A percentile compares a stretch with the other conserved stretches of the same genome.
These are phyloP conservation scores for Dryadula phaetusa DNA, from an alignment of 2,888 invertebrate genomes.

Conservation along the genomic window DNA sequence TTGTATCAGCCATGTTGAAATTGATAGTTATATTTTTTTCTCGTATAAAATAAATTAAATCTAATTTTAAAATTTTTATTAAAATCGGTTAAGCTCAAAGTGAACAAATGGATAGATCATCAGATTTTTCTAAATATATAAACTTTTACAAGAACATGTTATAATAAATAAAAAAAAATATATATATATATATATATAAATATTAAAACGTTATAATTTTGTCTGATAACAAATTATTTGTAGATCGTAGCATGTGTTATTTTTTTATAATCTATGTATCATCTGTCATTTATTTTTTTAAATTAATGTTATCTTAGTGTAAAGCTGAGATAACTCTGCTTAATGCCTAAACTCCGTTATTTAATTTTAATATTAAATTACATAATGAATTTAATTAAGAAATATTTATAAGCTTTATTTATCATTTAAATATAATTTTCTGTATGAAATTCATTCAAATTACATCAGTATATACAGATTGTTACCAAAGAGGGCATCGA, in stretches of 20 bases:
- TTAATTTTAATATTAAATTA: slow-evolving; percentile 19
- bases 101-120: too few species aligned
- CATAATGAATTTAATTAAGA: slow-evolving; percentile 16
- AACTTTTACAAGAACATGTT: too few species aligned
- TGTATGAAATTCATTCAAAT: slow-evolving; percentile 20
- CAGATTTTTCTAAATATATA: too few species aligned
- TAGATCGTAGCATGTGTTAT: background rate
- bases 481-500: slow-evolving; percentile 27
- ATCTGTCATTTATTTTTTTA: background rate
- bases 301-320: slow-evolving; percentile 7
- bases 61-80: background rate
- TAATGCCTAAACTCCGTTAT: slow-evolving; percentile 9
- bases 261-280: slow-evolving; percentile 5
- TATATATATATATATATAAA: background rate
- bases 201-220: background rate
- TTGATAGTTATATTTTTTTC: too few species aligned
- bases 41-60: background rate
- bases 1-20: too few species aligned
- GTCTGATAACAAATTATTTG: too few species aligned
- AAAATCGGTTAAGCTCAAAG: background rate
- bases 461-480: slow-evolving; percentile 26
- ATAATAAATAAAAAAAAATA: too few species aligned
- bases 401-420: slow-evolving; percentile 3
- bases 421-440: slow-evolving; percentile 17
- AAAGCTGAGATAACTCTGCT: background rate